These are phyloP conservation scores for Hoplostethus mediterraneus DNA, from an alignment of 2,797 vertebrate species.

Conservation along the genomic window DNA sequence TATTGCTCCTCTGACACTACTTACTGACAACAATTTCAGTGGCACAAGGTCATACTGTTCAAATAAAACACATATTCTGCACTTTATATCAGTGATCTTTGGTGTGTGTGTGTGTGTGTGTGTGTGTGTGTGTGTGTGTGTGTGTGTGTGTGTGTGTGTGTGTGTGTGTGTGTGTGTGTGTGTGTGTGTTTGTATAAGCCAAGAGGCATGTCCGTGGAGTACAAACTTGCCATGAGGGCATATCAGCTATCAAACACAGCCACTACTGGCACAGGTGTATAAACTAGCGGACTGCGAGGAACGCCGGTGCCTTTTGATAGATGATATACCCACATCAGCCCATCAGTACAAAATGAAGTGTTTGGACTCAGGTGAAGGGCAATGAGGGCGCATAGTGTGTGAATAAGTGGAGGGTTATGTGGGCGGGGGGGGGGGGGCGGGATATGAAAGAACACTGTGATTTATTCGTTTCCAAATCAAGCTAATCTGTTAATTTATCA, in stretches of 20 bases:
- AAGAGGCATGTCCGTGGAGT: constrained; percentile 70
- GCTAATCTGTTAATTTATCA: background rate
- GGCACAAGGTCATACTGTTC: no score
- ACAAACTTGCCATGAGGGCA: constrained; percentile 70
- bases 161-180: constrained; percentile 41
- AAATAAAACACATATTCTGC: background rate
- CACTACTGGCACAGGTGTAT: constrained; percentile 76
- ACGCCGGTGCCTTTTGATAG: constrained; percentile 65
- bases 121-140: constrained; percentile 66
- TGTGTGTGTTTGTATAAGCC: constrained; percentile 71
- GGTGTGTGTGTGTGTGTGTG: constrained; percentile 31
- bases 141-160: constrained; percentile 65
- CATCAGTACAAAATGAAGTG: constrained; percentile 64
- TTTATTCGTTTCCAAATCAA: constrained; percentile 47
- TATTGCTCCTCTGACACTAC: no score
- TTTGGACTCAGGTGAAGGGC: constrained; percentile 54
- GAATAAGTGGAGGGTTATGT: constrained; percentile 33
- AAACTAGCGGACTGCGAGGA: constrained; percentile 61
- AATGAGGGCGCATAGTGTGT: constrained; percentile 57
- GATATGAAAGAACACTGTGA: constrained; percentile 44
- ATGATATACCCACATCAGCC: constrained; percentile 67
- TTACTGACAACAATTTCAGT: no score
- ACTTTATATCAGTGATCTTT: background rate
- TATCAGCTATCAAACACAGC: constrained; percentile 74
- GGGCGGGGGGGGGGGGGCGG: constrained; percentile 3